Base-by-base conservation (phyloP, 1,140 invertebrate species). In the Leptinotarsa undecemlineata region DNA sequence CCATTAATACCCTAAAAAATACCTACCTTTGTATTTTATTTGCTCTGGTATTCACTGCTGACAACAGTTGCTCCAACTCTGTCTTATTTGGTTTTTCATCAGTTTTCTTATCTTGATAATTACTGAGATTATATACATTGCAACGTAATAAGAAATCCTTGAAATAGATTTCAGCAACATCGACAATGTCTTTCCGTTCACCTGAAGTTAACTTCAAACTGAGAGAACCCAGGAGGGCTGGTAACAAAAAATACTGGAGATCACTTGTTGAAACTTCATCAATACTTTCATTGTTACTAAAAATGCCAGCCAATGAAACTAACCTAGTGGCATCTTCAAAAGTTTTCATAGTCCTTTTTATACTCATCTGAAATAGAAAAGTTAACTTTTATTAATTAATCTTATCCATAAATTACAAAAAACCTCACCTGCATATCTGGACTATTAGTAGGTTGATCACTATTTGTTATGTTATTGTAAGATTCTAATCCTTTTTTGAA, bases 221-320 rank as follows among this genome's bases (percentile, higher is more conserved):
- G 0, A 96, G 86, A 15, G 90, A 91, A 0, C 94, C 95, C 14
- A 97, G 87, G n/a, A 96, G 85, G 20, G 91, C 94, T 0, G 96
- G 96, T 17, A 97, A 82, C 1, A 97, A 84, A 66, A 97, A 88
- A 80, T 95, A 96, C 81, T 94, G 95, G 3, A 98, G 83, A 81
- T 96, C 92, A 76, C 92, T 91, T 15, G 95, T 96, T 0, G 94
- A 85, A 14, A 98, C 83, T 87, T 98, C 97, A 69, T 96, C 94
- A 61, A 96, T 87, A 26, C 86, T 87, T 88, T 98, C 97, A 87
- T 98, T 98, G 47, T 85, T 84, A 84, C 95, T 97, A 81, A 98
- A 98, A 84, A 98, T 89, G 63, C 90, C 91, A 1, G 93, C 87
- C 57, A 91, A 75, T 6, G 94, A 96, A 0, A 96, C 94, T 68